Evolutionary conservation across 1,140 invertebrate species (phyloP), one percentile per base, ranked within the genome.

Genomic region (Ridgeia piscesae): DNA sequence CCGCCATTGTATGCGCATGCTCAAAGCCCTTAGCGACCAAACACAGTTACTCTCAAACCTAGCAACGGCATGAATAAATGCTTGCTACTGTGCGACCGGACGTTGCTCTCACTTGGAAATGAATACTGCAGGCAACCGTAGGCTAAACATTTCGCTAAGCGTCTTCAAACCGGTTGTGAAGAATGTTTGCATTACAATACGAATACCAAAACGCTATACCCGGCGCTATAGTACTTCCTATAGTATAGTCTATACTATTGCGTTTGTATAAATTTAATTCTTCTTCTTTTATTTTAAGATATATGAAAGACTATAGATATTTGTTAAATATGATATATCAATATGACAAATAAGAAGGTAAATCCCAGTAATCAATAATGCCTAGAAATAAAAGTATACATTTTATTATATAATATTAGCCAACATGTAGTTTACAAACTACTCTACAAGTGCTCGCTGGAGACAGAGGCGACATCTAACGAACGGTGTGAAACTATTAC

Each of bases 1-100:
- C 89, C 14, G 89, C 17, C 34, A 90, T 90, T 34, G 35, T 34
- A 21, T 33, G 89, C 89, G 89, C 89, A 90, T 90, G 89, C 31
- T 34, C 89, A 34, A 35, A 34, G 9, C 35, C 11, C 89, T 21
- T 90, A 90, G 31, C 89, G 35, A 90, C 89, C 89, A 90, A 90
- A 90, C 89, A 90, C 35, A 34, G 34, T 89, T 89, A 89, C 88
- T 89, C 88, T 89, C 89, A 90, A 90, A 34, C 33, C 89, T 90
- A 90, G 58, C 58, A 77, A 77, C 58, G 58, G 58, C 0, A 77
- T 77, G 58, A 77, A 21, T 77, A 77, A 77, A 9, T 27, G 17
- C 58, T 77, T 31, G 58, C 58, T 31, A 77, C 58, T 21, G 58
- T 21, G n/a, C n/a, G n/a, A n/a, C n/a, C n/a, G n/a, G n/a, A n/a